These are phyloP conservation scores for Bostrychus sinensis DNA, from an alignment of 2,113 vertebrate genomes.

Conservation along the genomic window DNA sequence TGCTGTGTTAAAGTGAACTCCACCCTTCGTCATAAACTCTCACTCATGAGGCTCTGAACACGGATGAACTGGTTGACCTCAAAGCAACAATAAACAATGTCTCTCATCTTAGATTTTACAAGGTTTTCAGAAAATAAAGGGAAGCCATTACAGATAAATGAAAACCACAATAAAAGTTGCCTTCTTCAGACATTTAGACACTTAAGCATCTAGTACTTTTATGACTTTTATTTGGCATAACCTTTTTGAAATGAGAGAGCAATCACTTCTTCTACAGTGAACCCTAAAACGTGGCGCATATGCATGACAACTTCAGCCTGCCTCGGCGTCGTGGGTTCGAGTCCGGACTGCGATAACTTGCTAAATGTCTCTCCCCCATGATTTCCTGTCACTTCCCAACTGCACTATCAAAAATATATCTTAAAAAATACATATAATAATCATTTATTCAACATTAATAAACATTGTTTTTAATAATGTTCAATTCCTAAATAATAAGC, in stretches of 20 bases:
- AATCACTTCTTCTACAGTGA: no score
- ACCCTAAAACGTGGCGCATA: no score
- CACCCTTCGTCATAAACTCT: slow-evolving; percentile 5
- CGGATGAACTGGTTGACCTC: not conserved
- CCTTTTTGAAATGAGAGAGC: not conserved
- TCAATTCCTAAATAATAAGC: no score
- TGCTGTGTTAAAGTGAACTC: not conserved
- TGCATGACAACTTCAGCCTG: no score
- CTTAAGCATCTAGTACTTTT: not conserved
- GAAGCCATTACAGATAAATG: not conserved
- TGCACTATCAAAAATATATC: no score
- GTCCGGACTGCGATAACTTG: no score
- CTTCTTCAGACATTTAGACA: not conserved
- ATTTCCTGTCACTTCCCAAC: no score
- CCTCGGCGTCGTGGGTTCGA: no score
- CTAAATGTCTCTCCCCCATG: no score
- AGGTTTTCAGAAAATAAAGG: not conserved
- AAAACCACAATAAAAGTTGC: not conserved
- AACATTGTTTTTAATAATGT: no score
- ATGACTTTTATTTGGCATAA: not conserved
- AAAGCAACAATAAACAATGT: not conserved
- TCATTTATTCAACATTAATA: no score
- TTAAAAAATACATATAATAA: no score
- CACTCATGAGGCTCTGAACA: not conserved
- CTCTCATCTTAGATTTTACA: not conserved